phyloP scores from a whole-genome alignment of 2,888 invertebrate species.

The Dysmachus trigonus region DNA sequence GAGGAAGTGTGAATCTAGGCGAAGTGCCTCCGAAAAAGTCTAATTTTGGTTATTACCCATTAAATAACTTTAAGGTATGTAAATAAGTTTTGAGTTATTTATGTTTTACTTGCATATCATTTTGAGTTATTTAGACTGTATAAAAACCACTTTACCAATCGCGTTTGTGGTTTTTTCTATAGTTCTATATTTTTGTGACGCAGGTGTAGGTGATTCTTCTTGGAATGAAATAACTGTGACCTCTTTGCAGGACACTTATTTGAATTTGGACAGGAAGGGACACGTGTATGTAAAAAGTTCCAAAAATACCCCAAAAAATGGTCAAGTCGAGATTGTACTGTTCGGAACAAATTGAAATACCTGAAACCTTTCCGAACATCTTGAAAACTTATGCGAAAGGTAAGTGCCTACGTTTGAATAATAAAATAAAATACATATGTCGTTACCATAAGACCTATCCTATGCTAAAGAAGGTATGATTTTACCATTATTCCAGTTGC shows the following conservation, averaged over 20 bases:
- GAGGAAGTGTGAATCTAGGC: background rate
- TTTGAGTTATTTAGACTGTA: background rate
- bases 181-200: background rate
- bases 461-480: no score
- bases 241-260: background rate
- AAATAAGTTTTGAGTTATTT: background rate
- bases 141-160: background rate
- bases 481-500: background rate
- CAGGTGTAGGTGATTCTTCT: background rate
- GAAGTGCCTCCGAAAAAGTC: background rate
- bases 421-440: background rate
- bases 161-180: background rate
- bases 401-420: conserved; percentile 51
- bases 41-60: background rate
- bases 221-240: background rate
- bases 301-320: background rate
- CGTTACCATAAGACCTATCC: background rate
- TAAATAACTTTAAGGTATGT: conserved; percentile 10
- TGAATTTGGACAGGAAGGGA: background rate
- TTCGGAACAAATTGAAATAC: conserved; percentile 84
- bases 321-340: conserved; percentile 69
- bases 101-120: background rate
- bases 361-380: conserved; percentile 82
- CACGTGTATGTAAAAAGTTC: background rate
- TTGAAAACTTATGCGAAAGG: conserved; percentile 86